Percentiles rank a stretch among this genome's conserved stretches.
Conservation (phyloP, 2,888 invertebrate genomes). For the Amphimallon solstitiale region DNA sequence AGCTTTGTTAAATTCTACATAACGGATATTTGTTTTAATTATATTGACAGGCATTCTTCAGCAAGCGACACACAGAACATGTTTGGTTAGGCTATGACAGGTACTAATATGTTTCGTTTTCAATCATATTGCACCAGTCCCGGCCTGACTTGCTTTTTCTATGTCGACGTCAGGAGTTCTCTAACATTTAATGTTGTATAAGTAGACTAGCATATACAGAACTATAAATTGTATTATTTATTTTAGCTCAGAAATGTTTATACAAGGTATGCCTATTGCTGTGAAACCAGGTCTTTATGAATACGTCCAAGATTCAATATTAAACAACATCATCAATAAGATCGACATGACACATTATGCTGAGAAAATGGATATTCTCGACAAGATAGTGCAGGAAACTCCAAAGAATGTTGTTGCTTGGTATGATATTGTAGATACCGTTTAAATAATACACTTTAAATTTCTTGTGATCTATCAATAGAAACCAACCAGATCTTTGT, state of each 20-base stretch:
- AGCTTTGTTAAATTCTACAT: conserved; percentile 53
- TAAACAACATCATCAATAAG: no score
- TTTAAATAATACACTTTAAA: no score
- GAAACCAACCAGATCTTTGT: no score
- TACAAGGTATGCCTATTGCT: conserved; percentile 5
- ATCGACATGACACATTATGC: no score
- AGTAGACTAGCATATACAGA: no score
- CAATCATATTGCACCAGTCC: conserved; percentile 66
- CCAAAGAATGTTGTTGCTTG: conserved; percentile 37
- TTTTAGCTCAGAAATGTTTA: conserved; percentile 32
- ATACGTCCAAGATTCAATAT: conserved; percentile 1
- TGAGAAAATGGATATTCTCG: conserved; percentile 33
- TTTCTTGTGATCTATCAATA: no score
- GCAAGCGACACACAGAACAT: conserved; percentile 29
- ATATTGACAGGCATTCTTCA: conserved; percentile 36
- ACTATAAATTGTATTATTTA: no score
- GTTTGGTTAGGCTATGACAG: conserved; percentile 60
- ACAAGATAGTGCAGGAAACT: conserved; percentile 33
- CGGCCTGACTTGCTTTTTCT: conserved; percentile 62
- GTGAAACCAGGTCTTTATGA: conserved; percentile 12
- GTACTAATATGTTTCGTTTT: conserved; percentile 62
- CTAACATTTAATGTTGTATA: no score
- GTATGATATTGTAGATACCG: conserved; percentile 37
- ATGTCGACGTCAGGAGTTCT: conserved; percentile 1
- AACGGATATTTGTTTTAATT: conserved; percentile 43